A percentile compares a stretch with the other conserved stretches of the same genome.
phyloP scores from a whole-genome alignment of 1,140 invertebrate species.

The Drosophila virilis region DNA sequence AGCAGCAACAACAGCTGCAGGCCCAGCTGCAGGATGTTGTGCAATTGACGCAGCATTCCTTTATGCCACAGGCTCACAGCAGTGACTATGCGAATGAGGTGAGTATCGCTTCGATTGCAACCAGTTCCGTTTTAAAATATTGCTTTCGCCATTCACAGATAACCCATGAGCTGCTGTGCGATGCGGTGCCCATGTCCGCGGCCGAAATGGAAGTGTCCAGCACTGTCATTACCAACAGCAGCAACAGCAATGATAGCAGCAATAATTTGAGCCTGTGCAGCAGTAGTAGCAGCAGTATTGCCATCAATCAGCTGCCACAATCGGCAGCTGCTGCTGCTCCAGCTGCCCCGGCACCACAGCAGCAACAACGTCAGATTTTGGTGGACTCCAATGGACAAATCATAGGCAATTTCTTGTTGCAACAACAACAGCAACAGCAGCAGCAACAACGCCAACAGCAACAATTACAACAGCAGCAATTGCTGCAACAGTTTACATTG shows the following conservation, averaged over 20 bases:
- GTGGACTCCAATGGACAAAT: constrained; percentile 81
- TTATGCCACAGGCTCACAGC: constrained; percentile 63
- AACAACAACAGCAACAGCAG: constrained; percentile 76
- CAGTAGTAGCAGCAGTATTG: constrained; percentile 60
- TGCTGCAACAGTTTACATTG: constrained; percentile 68
- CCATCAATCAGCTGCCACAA: constrained; percentile 62
- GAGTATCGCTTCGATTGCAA: background rate
- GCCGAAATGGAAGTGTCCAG: constrained; percentile 83
- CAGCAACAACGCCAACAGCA: constrained; percentile 53
- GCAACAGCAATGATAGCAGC: constrained; percentile 81
- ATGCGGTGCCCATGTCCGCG: constrained; percentile 78
- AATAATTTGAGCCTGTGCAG: constrained; percentile 73
- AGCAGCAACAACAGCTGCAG: constrained; percentile 56
- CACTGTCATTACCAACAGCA: constrained; percentile 80
- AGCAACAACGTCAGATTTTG: constrained; percentile 73
- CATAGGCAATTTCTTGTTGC: constrained; percentile 80
- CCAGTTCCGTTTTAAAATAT: background rate
- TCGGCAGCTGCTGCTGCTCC: constrained; percentile 33
- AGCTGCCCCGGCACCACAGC: constrained; percentile 29
- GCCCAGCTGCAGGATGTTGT: constrained; percentile 68
- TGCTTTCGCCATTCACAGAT: constrained; percentile 25
- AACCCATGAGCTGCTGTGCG: constrained; percentile 65
- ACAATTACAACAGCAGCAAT: constrained; percentile 56
- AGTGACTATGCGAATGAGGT: constrained; percentile 67
- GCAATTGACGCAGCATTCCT: constrained; percentile 66